These are phyloP conservation scores for Apis dorsata DNA, from an alignment of 1,140 invertebrate genomes.

Conservation along the genomic window DNA sequence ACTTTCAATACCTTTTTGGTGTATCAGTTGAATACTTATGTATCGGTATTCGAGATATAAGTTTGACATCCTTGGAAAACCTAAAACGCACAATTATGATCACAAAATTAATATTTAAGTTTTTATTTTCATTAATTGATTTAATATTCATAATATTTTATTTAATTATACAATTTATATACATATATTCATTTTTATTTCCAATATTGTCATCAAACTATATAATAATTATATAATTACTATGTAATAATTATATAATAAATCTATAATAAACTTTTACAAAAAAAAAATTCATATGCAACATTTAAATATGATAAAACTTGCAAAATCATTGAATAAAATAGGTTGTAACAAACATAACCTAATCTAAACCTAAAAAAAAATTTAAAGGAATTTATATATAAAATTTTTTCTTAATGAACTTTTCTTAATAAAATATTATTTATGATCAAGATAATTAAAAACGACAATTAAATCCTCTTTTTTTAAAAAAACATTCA, in stretches of 20 bases:
- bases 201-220: background rate
- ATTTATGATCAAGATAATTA: background rate
- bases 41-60: slow-evolving; percentile 66
- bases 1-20: slow-evolving; percentile 54
- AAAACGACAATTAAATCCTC: background rate
- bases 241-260: background rate
- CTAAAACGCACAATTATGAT: slow-evolving; percentile 56
- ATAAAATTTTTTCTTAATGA: background rate
- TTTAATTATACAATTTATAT: background rate
- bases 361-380: slow-evolving; percentile 17
- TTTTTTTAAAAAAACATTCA: background rate
- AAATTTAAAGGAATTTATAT: background rate
- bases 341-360: slow-evolving; percentile 16
- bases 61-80: slow-evolving; percentile 68
- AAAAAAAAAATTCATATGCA: background rate
- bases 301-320: background rate
- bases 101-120: background rate
- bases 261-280: background rate
- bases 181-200: slow-evolving; percentile 6
- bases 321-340: no score
- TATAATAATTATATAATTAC: background rate
- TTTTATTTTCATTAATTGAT: background rate
- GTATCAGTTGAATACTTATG: slow-evolving; percentile 73
- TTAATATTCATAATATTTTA: background rate
- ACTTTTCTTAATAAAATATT: background rate